Base-by-base conservation (phyloP, 2,113 vertebrate genomes). In the Psephotus haematonotus region DNA sequence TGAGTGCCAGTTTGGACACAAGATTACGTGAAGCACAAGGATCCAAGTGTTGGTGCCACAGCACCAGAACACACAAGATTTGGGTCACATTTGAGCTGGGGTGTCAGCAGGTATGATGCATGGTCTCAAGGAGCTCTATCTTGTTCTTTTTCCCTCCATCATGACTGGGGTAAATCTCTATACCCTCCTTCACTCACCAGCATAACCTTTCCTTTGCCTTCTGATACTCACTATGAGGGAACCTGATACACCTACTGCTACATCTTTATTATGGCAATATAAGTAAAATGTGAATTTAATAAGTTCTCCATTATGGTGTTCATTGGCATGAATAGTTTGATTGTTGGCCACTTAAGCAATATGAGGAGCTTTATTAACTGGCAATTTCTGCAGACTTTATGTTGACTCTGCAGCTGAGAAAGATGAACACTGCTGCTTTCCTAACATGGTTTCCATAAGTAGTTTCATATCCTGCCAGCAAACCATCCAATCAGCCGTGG, bases 281-380 rank as follows among this genome's bases (percentile, higher is more conserved):
- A 79, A 93, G 9, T 81, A 86, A 76, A 92, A 93, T 23, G 24
- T 72, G 35, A 86, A 69, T 79, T 86, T 88, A 92, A 72, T 76
- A 81, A 79, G 44, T 55, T 81, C 20, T 55, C 37, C 44, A 49
- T 81, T 88, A 60, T 44, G 1, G 2, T 78, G 47, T 79, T 88
- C 68, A 71, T 50, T 77, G 75, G 29, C 47, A 75, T 47, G 47
- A 92, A 82, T 52, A 44, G 19, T 72, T 93, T 88, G 79, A 92
- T 44, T 90, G 44, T 92, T 94, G 81, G 57, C 69, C 57, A 76
- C n/a, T 69, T 77, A 88, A 93, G 41, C 63, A 81, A 37, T 86
- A 69, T 11, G n/a, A 84, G 44, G 33, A 49, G 5, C 65, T 86
- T 92, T 78, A 84, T 92, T 88, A 91, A 76, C 31, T 79, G 59